A percentile compares a stretch with the other conserved stretches of the same genome.
These are phyloP conservation scores for Sebastes kiyomatsui DNA, from an alignment of 2,797 vertebrate genomes.

Conservation along the genomic window DNA sequence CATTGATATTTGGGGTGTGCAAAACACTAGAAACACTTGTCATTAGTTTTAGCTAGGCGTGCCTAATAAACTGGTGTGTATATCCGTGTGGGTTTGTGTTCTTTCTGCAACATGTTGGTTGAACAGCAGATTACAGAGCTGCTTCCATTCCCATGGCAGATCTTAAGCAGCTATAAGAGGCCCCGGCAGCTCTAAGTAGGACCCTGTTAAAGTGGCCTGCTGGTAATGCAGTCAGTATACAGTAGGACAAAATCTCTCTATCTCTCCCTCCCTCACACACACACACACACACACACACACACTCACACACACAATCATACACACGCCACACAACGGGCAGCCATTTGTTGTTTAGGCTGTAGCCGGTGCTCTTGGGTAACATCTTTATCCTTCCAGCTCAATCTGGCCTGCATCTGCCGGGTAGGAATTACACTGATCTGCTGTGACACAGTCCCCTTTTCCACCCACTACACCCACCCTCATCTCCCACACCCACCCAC, in stretches of 20 bases:
- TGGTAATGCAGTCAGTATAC: conserved; percentile 58
- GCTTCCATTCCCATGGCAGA: conserved; percentile 16
- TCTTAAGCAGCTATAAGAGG: conserved; percentile 53
- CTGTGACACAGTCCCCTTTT: conserved; percentile 34
- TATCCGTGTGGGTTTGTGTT: background rate
- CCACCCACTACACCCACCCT: background rate
- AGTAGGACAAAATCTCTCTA: conserved; percentile 25
- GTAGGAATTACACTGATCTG: conserved; percentile 76
- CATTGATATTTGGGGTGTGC: background rate
- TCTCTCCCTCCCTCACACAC: background rate
- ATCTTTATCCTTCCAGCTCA: conserved; percentile 79
- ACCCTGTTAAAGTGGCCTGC: conserved; percentile 66
- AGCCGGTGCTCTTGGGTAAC: conserved; percentile 70
- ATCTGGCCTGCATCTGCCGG: conserved; percentile 76
- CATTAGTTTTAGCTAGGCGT: background rate
- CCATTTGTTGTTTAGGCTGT: conserved; percentile 54
- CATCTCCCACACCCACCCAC: background rate
- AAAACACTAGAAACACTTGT: background rate
- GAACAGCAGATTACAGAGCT: conserved; percentile 25
- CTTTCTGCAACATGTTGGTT: background rate
- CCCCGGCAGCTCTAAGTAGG: conserved; percentile 45
- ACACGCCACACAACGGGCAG: conserved; percentile 18
- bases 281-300: conserved; percentile 4
- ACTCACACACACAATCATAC: background rate
- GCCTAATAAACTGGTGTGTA: background rate